Conservation (phyloP, 2,113 vertebrate species). For the Rutilus rutilus region DNA sequence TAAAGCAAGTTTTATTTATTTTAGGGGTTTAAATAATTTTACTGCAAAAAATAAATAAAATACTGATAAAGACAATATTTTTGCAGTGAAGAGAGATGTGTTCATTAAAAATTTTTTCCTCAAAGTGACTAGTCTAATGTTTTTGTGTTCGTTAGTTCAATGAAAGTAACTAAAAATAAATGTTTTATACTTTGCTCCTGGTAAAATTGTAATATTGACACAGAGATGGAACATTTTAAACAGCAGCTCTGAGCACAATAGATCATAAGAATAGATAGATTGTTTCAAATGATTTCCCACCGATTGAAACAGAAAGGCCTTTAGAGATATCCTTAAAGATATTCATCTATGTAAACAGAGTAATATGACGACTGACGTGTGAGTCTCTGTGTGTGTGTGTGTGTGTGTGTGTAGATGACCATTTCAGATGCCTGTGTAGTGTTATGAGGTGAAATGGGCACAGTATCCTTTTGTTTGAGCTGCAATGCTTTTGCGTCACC, state of each 20-base stretch:
- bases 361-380: neutral
- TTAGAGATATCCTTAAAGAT: neutral
- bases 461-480: constrained; percentile 77
- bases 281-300: neutral
- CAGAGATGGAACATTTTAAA: no score
- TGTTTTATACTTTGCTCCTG: neutral
- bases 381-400: constrained; percentile 22
- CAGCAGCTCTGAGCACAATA: no score
- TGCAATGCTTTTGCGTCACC: constrained; percentile 74
- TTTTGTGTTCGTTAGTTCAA: neutral
- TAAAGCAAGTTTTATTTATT: neutral
- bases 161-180: neutral
- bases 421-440: constrained; percentile 35
- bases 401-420: neutral
- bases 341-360: constrained; percentile 10
- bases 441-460: constrained; percentile 58
- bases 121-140: neutral
- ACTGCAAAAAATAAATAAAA: neutral
- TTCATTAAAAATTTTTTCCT: neutral
- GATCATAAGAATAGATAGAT: no score
- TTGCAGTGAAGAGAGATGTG: neutral
- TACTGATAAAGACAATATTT: neutral
- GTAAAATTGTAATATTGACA: neutral
- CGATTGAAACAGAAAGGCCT: neutral
- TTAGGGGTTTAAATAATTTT: neutral